Base-by-base conservation (phyloP, 37 sponge, comb jelly and placozoan genomes). In the Lycopodina hypogea region DNA sequence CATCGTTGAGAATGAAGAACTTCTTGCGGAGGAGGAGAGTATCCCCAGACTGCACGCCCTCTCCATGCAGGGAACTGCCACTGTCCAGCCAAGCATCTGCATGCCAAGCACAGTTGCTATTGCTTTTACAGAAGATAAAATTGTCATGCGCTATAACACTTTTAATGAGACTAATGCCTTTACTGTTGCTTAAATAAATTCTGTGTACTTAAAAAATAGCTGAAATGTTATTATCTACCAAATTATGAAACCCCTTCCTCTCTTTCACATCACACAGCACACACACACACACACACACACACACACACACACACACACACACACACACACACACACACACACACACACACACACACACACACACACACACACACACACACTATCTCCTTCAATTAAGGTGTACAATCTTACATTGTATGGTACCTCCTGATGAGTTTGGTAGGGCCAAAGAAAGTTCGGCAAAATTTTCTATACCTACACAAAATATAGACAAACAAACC, bases 1-100 rank as follows among this genome's bases (percentile, higher is more conserved):
- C 88, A 51, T 81, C 82, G 56, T 87, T 87, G 38, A 87, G 59
- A 0, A 87, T 71, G 58, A 87, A 87, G 68, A 78, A 82, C 74
- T 87, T 87, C 78, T 87, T 87, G 55, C 88, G 56, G 1, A 89
- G 78, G 22, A 78, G 74, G 0, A 89, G 64, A 1, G 57, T 81
- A 57, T 83, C 85, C 42, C 79, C 84, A 73, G 76, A 39, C 9
- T 77, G 30, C 0, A 89, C 71, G 2, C 74, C 86, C 33, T 78
- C 77, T 17, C 75, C 59, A 42, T 77, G 74, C 33, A 89, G 81
- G 8, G 90, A 84, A 32, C 68, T 76, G n/a, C 11, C 35, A 15
- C 40, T 33, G 37, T 77, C 69, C 62, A 89, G 64, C 90, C 90
- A 89, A 1, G 64, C 41, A 33, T 52, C 88, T 88, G 74, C 3